Base-by-base conservation (phyloP, 2,113 vertebrate genomes). In the Corythoichthys haematopterus region DNA sequence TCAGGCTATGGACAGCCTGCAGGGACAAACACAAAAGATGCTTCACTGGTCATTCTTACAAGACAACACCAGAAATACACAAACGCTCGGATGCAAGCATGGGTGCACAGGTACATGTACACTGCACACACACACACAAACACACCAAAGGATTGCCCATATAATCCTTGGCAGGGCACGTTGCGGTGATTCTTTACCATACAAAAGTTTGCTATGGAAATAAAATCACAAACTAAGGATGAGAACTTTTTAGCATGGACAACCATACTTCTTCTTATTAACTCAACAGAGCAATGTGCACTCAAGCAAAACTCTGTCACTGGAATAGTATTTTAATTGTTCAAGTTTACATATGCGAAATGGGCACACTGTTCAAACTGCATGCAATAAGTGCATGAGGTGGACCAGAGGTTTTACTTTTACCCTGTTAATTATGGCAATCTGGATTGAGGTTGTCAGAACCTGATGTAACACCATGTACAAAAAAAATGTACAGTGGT, bases 31-130 rank as follows among this genome's bases (percentile, higher is more conserved):
- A 62, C 38, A 65, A 66, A 12, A 71, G 36, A 62, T 65, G 55
- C 16, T 59, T 43, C 69, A 82, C 80, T 61, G 71, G 45, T 76
- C 63, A 77, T 38, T 71, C 38, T 52, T 38, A 68, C 38, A 13
- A 52, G 43, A 79, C 36, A 57, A 35, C 53, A 57, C 28, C 47
- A 63, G 2, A 28, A 53, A 33, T 35, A 15, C 50, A 3, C 9
- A 16, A 35, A 57, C 38, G 2, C 16, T n/a, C 20, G 20, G 20
- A 28, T 43, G 9, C 40, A 43, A 43, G 40, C 40, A 43, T 43
- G 40, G 6, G 9, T 43, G 40, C 40, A 2, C 40, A 43, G 40
- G 40, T 43, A 43, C 40, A 28, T 28, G 20, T 28, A 28, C 20
- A 28, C 20, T 28, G 20, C 20, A 28, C 40, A 43, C 40, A 43